Conservation (phyloP, 2,113 vertebrate genomes). For the Plecotus auritus region DNA sequence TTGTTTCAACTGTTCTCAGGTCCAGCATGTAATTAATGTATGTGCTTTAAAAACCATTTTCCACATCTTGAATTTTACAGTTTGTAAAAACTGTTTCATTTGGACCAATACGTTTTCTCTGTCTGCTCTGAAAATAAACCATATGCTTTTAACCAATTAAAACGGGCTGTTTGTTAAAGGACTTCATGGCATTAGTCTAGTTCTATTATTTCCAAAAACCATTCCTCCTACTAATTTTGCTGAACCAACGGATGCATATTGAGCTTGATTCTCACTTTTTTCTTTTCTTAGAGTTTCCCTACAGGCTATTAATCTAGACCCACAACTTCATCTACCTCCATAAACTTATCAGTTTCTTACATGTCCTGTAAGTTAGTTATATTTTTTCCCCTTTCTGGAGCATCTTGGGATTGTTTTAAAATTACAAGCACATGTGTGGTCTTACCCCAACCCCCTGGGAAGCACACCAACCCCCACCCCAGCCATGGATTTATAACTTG, state of each 20-base stretch:
- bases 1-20: constrained; percentile 38
- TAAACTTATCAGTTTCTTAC: background rate
- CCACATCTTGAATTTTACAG: constrained; percentile 29
- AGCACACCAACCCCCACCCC: fast-evolving
- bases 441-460: background rate
- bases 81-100: constrained; percentile 34
- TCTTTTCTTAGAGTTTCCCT: background rate
- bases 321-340: background rate
- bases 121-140: background rate
- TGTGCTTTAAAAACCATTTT: constrained; percentile 49
- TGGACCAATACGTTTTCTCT: background rate
- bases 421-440: background rate
- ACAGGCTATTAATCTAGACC: background rate
- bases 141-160: background rate
- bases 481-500: background rate
- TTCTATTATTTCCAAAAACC: constrained; percentile 42
- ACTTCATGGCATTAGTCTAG: constrained; percentile 59
- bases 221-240: constrained; percentile 63
- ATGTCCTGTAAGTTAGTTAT: background rate
- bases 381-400: background rate
- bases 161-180: background rate
- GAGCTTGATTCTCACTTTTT: background rate
- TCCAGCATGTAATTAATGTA: constrained; percentile 23
- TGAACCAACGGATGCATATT: constrained; percentile 48
- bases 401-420: background rate